Conservation (phyloP, 2,888 invertebrate genomes). For the Dendrolimus houi region DNA sequence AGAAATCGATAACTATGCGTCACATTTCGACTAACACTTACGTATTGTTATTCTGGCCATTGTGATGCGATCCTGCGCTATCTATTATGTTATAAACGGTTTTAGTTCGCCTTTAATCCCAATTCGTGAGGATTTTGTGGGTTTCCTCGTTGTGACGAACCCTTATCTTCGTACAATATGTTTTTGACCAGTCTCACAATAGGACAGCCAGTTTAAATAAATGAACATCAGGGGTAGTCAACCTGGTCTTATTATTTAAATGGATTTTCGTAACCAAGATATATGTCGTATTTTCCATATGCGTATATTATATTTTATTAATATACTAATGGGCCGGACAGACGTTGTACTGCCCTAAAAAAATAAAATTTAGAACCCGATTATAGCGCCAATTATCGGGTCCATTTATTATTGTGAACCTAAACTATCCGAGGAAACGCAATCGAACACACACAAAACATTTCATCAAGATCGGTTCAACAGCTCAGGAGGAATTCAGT, state of each 20-base stretch:
- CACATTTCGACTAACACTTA: slow-evolving; percentile 48
- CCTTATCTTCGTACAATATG: slow-evolving; percentile 32
- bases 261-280: too few relatives aligned
- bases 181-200: slow-evolving; percentile 25
- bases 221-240: slow-evolving; percentile 22
- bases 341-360: too few relatives aligned
- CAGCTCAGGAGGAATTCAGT: too few relatives aligned
- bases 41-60: slow-evolving; percentile 42
- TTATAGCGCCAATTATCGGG: too few relatives aligned
- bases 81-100: slow-evolving; percentile 39
- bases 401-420: too few relatives aligned
- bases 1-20: slow-evolving; percentile 68
- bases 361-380: too few relatives aligned
- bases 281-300: too few relatives aligned
- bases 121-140: slow-evolving; percentile 51
- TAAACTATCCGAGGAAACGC: neutral
- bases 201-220: slow-evolving; percentile 25
- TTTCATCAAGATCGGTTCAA: too few relatives aligned
- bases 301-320: too few relatives aligned
- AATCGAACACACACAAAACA: too few relatives aligned
- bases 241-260: too few relatives aligned
- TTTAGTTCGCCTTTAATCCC: slow-evolving; percentile 59
- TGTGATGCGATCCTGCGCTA: slow-evolving; percentile 45
- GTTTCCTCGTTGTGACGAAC: slow-evolving; percentile 6
- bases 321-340: too few relatives aligned